Base-by-base conservation (phyloP, 2,888 invertebrate genomes). In the Panopea generosa region DNA sequence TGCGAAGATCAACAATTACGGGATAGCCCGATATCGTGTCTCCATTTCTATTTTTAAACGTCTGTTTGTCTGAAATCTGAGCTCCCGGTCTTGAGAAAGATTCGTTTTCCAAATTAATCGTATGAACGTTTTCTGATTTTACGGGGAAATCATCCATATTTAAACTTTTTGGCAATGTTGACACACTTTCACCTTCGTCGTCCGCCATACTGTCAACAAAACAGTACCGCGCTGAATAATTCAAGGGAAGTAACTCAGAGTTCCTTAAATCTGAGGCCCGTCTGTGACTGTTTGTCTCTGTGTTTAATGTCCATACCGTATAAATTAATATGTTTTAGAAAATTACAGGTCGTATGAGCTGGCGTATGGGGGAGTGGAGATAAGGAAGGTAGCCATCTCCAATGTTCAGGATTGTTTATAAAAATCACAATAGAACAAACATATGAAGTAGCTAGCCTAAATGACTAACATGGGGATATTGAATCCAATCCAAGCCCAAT, bases 171-270 rank as follows among this genome's bases (percentile, higher is more conserved):
- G 49, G 43, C 11, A 38, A 27, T 26, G 47, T 27, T 53, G 61
- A 20, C 27, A 18, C n/a, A n/a, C n/a, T 33, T 27, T 61, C 68
- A 63, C 59, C 70, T 56, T 50, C 65, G 65, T 63, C 62, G 70
- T 79, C 81, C 79, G 89, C 88, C 89, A 89, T 89, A 68, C 82
- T 89, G 84, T 88, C 85, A 88, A 88, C 88, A 89, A 82, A 79
- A 61, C 77, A 84, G 84, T 52, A 61, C 84, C 83, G 87, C 87
- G 84, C 84, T 63, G 77, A 89, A 87, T 87, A 38, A 22, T 18
- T 38, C 52, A 66, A 57, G 75, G 70, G 69, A 59, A 43, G 33
- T 52, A 75, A 75, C 60, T 61, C 26, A 40, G 16, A 11, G 40
- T 40, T n/a, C n/a, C n/a, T n/a, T n/a, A n/a, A n/a, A n/a, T n/a